Evolutionary conservation across 2,888 invertebrate genomes (phyloP).

Genomic region (Drosophila prostipennis): DNA sequence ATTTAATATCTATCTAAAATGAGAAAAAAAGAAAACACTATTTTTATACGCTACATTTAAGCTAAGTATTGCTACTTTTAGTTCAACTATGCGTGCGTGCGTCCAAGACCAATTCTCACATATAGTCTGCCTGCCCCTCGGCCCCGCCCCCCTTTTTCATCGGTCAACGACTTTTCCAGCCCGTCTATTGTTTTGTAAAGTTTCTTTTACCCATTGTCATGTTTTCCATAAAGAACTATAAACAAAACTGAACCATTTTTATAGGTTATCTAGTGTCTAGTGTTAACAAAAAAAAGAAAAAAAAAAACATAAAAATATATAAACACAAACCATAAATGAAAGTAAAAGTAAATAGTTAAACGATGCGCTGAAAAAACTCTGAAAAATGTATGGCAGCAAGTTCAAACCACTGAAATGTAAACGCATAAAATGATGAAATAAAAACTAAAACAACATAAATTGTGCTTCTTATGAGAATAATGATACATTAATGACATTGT

Average conservation of each 20-base stretch:
- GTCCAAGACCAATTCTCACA: constrained; percentile 64
- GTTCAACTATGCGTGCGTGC: constrained; percentile 70
- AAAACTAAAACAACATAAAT: constrained; percentile 46
- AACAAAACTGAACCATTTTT: constrained; percentile 56
- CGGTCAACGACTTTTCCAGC: constrained; percentile 27
- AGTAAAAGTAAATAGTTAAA: constrained; percentile 24
- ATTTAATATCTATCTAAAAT: constrained; percentile 58
- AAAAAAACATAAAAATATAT: constrained; percentile 4
- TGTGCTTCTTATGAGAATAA: constrained; percentile 75
- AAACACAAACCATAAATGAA: constrained; percentile 28
- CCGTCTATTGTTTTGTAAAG: constrained; percentile 31
- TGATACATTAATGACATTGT: constrained; percentile 54
- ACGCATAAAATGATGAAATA: constrained; percentile 55
- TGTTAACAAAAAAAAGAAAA: constrained; percentile 56
- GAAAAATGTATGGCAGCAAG: constrained; percentile 56
- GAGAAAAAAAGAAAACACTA: constrained; percentile 49
- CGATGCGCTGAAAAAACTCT: constrained; percentile 50
- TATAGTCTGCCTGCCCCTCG: constrained; percentile 20
- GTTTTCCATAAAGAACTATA: constrained; percentile 34
- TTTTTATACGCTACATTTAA: constrained; percentile 74
- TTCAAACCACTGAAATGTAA: constrained; percentile 51
- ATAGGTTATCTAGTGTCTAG: constrained; percentile 66
- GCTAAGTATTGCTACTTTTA: constrained; percentile 76
- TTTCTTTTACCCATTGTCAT: constrained; percentile 26
- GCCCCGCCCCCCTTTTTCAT: constrained; percentile 10